Evolutionary conservation across 1,140 invertebrate genomes (phyloP), one percentile per base, ranked within the genome.

Genomic region (Goniozus legneri): DNA sequence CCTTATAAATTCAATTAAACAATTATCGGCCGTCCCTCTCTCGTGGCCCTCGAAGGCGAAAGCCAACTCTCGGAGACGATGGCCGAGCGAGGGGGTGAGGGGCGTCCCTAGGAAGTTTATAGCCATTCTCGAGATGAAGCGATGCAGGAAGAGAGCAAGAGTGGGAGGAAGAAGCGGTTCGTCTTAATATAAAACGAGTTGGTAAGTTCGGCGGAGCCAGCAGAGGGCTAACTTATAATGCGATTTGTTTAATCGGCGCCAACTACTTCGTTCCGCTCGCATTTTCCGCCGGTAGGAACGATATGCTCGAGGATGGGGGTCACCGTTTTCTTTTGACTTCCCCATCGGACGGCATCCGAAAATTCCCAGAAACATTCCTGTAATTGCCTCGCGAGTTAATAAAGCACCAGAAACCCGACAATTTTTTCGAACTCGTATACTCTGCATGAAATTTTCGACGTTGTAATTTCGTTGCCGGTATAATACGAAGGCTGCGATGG

Each of bases 231-330:
- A 73, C 65, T 76, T 73, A 75, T 76, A 75, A 73, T 73, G 69
- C 65, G 70, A 76, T 73, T 76, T 76, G 69, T 72, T 73, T 73
- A 76, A 73, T 76, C 71, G 69, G 67, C 65, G 69, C 71, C 69
- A 72, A 71, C 66, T 69, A 70, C 65, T 71, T 67, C 68, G 52
- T 67, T 65, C 66, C 50, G 52, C 47, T 40, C n/a, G n/a, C n/a
- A n/a, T n/a, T n/a, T n/a, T n/a, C n/a, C n/a, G n/a, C n/a, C n/a
- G n/a, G n/a, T n/a, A n/a, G n/a, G n/a, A n/a, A n/a, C n/a, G n/a
- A n/a, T n/a, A n/a, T n/a, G n/a, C n/a, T n/a, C n/a, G n/a, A n/a
- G n/a, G n/a, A n/a, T n/a, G n/a, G n/a, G n/a, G n/a, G n/a, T n/a
- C n/a, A n/a, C n/a, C n/a, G n/a, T n/a, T n/a, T n/a, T n/a, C n/a